A percentile compares a stretch with the other conserved stretches of the same genome.
phyloP scores from a whole-genome alignment of 2,797 vertebrate species.

The Eidolon dupreanum region DNA sequence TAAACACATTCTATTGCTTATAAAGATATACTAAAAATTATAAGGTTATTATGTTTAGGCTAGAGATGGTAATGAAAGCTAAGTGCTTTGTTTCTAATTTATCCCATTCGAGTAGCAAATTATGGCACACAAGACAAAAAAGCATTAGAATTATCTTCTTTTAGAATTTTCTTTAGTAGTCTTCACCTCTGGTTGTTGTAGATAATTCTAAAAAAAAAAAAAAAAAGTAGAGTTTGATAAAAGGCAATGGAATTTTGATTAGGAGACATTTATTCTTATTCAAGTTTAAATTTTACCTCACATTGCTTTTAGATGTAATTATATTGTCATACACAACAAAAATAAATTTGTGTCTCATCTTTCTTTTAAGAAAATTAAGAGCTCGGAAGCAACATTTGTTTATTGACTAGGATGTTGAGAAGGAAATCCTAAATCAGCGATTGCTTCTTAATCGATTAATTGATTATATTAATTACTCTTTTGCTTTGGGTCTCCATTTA shows the following conservation, averaged over 20 bases:
- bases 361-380: conserved; percentile 48
- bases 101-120: conserved; percentile 13
- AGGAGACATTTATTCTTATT: conserved; percentile 53
- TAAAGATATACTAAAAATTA: conserved; percentile 36
- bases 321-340: conserved; percentile 14
- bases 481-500: conserved; percentile 13
- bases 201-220: conserved; percentile 44
- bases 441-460: conserved; percentile 57
- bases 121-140: conserved; percentile 12
- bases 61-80: background rate
- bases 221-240: conserved; percentile 31
- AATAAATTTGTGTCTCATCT: conserved; percentile 29
- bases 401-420: conserved; percentile 38
- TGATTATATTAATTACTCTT: conserved; percentile 67
- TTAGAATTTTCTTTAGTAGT: conserved; percentile 46
- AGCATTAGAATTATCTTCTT: conserved; percentile 17
- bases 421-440: conserved; percentile 51
- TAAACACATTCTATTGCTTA: conserved; percentile 25
- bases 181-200: conserved; percentile 41
- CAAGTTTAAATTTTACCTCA: conserved; percentile 56
- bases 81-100: conserved; percentile 22
- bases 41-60: background rate
- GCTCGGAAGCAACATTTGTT: background rate
- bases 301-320: conserved; percentile 54
- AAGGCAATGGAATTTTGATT: conserved; percentile 58